A percentile compares a stretch with the other conserved stretches of the same genome.
These are phyloP conservation scores for Numenius phaeopus DNA, from an alignment of 2,797 vertebrate genomes.

Conservation along the genomic window DNA sequence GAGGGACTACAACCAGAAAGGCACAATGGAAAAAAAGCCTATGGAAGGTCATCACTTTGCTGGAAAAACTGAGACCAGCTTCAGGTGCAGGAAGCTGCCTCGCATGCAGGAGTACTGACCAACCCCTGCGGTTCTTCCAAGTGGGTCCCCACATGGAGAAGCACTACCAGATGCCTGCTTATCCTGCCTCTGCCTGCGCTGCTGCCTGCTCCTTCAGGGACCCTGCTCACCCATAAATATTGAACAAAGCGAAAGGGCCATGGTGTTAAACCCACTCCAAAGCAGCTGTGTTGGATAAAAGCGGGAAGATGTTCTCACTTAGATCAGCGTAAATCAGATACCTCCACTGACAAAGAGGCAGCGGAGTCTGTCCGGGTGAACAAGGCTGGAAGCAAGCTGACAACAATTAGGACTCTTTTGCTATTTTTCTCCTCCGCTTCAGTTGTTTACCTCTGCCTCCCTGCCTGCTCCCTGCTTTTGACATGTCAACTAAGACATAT, in stretches of 20 bases:
- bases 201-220: background rate
- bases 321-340: background rate
- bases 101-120: fast-evolving
- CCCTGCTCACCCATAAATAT: fast-evolving
- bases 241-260: background rate
- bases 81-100: background rate
- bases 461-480: background rate
- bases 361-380: fast-evolving
- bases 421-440: background rate
- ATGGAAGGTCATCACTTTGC: background rate
- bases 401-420: background rate
- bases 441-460: background rate
- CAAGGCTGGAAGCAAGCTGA: slow-evolving; percentile 18
- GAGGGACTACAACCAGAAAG: background rate
- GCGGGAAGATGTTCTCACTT: background rate
- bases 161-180: background rate
- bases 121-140: background rate
- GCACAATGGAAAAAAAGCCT: background rate
- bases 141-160: background rate
- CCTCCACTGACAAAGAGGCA: background rate
- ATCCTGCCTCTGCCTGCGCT: background rate
- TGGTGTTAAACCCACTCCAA: background rate
- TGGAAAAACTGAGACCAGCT: background rate
- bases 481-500: background rate
- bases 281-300: background rate